These are phyloP conservation scores for Kradibia gibbosae DNA, from an alignment of 1,140 invertebrate species.

Conservation along the genomic window DNA sequence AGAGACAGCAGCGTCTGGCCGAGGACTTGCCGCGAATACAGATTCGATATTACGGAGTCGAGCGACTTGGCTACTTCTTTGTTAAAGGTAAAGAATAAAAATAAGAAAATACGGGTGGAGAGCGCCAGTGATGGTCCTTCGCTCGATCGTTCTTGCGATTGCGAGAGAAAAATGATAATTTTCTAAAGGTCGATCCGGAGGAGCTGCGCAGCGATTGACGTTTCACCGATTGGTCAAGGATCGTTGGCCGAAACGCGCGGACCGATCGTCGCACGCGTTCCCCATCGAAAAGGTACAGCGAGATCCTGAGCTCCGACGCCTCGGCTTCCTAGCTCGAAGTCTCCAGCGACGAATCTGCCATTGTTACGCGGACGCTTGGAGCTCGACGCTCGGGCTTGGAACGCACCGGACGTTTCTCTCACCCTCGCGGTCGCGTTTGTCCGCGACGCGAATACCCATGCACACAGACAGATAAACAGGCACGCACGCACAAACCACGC, in stretches of 20 bases:
- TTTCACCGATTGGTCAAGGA: too few species aligned
- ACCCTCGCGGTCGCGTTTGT: background rate
- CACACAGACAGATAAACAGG: background rate
- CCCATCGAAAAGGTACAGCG: too few species aligned
- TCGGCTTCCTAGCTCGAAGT: background rate
- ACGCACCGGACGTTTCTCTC: background rate
- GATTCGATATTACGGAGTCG: background rate
- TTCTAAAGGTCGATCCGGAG: constrained; percentile 59
- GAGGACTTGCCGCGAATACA: constrained; percentile 12
- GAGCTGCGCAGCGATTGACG: too few species aligned
- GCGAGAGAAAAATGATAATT: constrained; percentile 39
- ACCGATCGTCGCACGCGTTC: background rate
- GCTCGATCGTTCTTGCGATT: constrained; percentile 54
- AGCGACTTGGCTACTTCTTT: background rate
- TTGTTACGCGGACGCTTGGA: too few species aligned
- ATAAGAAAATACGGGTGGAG: constrained; percentile 36
- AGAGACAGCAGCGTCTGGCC: background rate
- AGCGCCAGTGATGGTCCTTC: constrained; percentile 55
- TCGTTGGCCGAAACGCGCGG: background rate
- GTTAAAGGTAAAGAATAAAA: constrained; percentile 33
- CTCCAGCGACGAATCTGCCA: background rate
- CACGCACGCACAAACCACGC: constrained; percentile 1
- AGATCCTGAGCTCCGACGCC: background rate
- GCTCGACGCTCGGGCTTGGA: too few species aligned
- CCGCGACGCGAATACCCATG: constrained; percentile 2